Conservation (phyloP, 2,888 invertebrate genomes). For the Dasysyrphus albostriatus region DNA sequence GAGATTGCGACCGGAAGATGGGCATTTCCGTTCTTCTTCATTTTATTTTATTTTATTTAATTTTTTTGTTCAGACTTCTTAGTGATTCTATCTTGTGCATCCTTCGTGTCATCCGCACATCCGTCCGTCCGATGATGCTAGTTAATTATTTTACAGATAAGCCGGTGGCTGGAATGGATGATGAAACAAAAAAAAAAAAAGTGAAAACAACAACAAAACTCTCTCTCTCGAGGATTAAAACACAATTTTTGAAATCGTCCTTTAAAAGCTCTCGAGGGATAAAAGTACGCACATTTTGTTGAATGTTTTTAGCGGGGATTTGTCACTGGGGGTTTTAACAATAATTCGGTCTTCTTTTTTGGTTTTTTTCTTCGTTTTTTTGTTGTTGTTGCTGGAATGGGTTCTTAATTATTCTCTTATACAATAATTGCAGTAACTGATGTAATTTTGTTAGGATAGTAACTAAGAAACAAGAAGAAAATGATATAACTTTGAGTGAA, state of each 20-base stretch:
- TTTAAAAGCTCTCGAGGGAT: conserved; percentile 20
- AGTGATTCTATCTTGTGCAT: conserved; percentile 33
- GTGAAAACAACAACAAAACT: conserved; percentile 26
- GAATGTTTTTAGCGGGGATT: conserved; percentile 49
- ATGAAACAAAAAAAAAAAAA: conserved; percentile 32
- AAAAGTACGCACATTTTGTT: conserved; percentile 56
- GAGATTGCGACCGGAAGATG: conserved; percentile 25
- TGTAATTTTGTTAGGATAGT: conserved; percentile 17
- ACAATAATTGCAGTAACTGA: conserved; percentile 19
- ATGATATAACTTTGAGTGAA: conserved; percentile 19
- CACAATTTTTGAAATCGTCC: conserved; percentile 59
- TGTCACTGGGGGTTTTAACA: conserved; percentile 30
- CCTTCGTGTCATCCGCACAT: conserved; percentile 55
- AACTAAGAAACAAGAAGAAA: neutral
- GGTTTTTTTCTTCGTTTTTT: neutral
- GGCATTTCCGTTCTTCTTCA: conserved; percentile 13
- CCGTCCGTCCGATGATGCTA: conserved; percentile 64
- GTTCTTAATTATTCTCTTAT: conserved; percentile 12
- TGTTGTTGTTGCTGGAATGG: neutral
- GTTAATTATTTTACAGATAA: conserved; percentile 72
- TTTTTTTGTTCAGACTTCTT: conserved; percentile 1
- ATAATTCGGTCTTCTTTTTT: conserved; percentile 9
- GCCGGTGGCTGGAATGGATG: conserved; percentile 35
- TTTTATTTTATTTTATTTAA: conserved; percentile 33
- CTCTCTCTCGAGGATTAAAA: conserved; percentile 55